Percentiles rank a stretch among this genome's conserved stretches.
phyloP scores from a whole-genome alignment of 1,140 invertebrate genomes.

The Pogonomyrmex californicus region DNA sequence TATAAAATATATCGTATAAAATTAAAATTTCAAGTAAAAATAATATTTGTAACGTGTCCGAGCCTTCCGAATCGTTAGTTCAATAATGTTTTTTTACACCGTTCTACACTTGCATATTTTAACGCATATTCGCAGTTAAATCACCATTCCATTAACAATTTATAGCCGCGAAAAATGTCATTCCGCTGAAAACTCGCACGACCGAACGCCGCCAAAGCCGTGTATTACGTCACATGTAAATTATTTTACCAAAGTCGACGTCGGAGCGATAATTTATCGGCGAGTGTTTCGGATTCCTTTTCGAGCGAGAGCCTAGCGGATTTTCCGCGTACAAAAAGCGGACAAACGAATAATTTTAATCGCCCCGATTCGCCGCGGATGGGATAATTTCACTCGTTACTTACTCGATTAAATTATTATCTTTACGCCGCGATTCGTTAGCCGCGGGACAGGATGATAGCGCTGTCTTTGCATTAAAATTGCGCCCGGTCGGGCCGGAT shows the following conservation, averaged over 20 bases:
- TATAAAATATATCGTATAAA: neutral
- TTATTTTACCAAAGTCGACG: conserved; percentile 22
- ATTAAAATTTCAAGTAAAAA: conserved; percentile 13
- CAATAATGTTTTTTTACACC: conserved; percentile 13
- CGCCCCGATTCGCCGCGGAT: neutral
- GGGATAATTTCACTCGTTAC: conserved; percentile 17
- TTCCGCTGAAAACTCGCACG: neutral
- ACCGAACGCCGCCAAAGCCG: conserved; percentile 17
- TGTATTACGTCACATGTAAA: conserved; percentile 26
- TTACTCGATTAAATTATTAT: conserved; percentile 51
- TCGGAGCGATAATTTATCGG: conserved; percentile 32
- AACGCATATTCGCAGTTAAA: conserved; percentile 28
- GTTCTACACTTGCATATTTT: conserved; percentile 21
- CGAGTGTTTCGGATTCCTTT: conserved; percentile 29
- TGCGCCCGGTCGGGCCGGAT: conserved; percentile 2
- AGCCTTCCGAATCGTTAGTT: neutral
- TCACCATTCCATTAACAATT: conserved; percentile 42
- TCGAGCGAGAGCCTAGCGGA: neutral
- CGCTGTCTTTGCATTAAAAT: conserved; percentile 54
- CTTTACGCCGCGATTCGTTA: conserved; percentile 34
- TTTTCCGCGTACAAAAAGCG: neutral
- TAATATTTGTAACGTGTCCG: neutral
- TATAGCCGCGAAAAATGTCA: conserved; percentile 15
- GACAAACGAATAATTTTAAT: neutral
- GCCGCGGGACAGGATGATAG: conserved; percentile 14